A percentile compares a stretch with the other conserved stretches of the same genome.
These are phyloP conservation scores for Actinernus sp. DNA, from an alignment of 92 coral and sea anemone genomes.

Conservation along the genomic window DNA sequence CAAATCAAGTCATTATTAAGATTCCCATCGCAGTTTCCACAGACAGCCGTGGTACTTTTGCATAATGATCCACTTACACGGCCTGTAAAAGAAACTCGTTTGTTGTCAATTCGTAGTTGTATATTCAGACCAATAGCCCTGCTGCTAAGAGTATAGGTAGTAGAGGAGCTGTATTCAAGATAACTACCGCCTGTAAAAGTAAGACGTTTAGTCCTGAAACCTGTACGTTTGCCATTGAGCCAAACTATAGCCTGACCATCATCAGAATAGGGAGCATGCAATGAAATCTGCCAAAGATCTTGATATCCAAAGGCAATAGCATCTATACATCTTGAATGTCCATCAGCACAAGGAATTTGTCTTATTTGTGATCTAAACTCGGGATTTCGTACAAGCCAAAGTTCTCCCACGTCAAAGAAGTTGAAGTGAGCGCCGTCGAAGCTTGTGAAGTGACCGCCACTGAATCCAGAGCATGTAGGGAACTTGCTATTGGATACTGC, in stretches of 20 bases:
- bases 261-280: slow-evolving; percentile 47
- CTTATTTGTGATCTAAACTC: slow-evolving; percentile 45
- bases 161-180: slow-evolving; percentile 40
- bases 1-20: slow-evolving; percentile 38
- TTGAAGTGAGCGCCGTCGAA: slow-evolving; percentile 65
- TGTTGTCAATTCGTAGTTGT: slow-evolving; percentile 34
- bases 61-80: slow-evolving; percentile 33
- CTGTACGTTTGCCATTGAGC: slow-evolving; percentile 26
- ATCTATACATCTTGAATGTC: slow-evolving; percentile 56
- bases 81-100: slow-evolving; percentile 42
- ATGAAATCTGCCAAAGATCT: slow-evolving; percentile 21
- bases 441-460: slow-evolving; percentile 67
- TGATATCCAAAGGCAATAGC: slow-evolving; percentile 54
- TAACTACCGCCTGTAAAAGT: slow-evolving; percentile 19
- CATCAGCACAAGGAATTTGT: slow-evolving; percentile 68
- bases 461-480: slow-evolving; percentile 64
- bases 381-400: slow-evolving; percentile 41
- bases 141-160: slow-evolving; percentile 21
- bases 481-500: slow-evolving; percentile 33
- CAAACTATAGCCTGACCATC: slow-evolving; percentile 24
- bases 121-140: slow-evolving; percentile 16
- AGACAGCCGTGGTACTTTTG: slow-evolving; percentile 21
- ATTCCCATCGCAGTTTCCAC: slow-evolving; percentile 65
- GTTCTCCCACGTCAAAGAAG: slow-evolving; percentile 56
- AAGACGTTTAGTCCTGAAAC: slow-evolving; percentile 10